Percentiles rank a stretch among this genome's conserved stretches.
Conservation (phyloP, 2,888 invertebrate species). For the Hydroisotoma schaefferi region DNA sequence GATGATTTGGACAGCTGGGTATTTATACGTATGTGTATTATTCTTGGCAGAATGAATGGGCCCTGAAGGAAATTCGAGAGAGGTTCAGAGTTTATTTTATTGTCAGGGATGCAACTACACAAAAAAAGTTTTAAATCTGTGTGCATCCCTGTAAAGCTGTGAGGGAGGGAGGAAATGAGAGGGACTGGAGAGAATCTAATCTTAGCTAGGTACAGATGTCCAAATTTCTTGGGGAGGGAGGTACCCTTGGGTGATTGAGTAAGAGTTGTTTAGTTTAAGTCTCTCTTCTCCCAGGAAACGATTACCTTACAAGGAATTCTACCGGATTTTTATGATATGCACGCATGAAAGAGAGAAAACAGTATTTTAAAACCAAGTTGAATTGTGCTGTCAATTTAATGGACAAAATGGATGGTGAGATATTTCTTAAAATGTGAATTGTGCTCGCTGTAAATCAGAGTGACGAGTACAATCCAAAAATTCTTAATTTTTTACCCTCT, state of each 20-base stretch:
- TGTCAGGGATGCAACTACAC: conserved; percentile 6
- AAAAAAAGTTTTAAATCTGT: conserved; percentile 3
- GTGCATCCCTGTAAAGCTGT: background rate
- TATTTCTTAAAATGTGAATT: no score
- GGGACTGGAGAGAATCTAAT: conserved; percentile 6
- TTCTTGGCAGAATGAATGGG: conserved; percentile 22
- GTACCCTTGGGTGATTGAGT: conserved; percentile 3
- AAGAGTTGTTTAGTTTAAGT: no score
- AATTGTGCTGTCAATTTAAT: no score
- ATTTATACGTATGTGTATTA: conserved; percentile 16
- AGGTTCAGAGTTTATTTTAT: conserved; percentile 2
- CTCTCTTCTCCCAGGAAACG: no score
- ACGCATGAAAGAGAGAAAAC: no score
- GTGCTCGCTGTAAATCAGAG: no score
- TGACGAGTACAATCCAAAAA: no score
- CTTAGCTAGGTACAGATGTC: background rate
- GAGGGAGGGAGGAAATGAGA: background rate
- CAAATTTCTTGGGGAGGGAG: background rate
- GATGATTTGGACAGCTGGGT: conserved; percentile 26
- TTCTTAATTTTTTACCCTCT: no score
- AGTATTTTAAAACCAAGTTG: no score
- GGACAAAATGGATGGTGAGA: no score
- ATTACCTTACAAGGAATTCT: no score
- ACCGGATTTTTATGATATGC: no score
- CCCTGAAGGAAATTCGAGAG: conserved; percentile 7